Percentiles rank a stretch among this genome's conserved stretches.
Conservation (phyloP, 2,797 vertebrate species). For the Cirrhinus molitorella region DNA sequence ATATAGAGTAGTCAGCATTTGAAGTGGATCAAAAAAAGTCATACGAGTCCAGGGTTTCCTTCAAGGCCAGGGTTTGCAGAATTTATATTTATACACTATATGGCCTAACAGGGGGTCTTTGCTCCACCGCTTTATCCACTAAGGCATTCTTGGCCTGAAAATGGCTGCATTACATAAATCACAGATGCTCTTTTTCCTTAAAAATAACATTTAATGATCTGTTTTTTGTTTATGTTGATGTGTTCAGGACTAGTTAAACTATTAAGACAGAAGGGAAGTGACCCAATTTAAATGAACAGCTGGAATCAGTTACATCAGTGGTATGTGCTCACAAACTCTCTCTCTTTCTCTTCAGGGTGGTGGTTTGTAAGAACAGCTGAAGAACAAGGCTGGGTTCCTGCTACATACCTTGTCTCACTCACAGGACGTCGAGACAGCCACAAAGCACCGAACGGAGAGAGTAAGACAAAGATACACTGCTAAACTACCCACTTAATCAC, state of each 20-base stretch:
- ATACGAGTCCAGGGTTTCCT: too few species aligned
- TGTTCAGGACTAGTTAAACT: background rate
- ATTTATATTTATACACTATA: background rate
- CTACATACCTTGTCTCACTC: slow-evolving; percentile 94
- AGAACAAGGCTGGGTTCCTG: slow-evolving; percentile 98
- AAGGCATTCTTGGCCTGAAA: background rate
- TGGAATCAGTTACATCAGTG: slow-evolving; percentile 49
- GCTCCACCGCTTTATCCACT: background rate
- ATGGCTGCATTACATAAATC: background rate
- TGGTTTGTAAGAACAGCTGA: slow-evolving; percentile 98
- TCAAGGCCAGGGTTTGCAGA: background rate
- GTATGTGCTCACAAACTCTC: slow-evolving; percentile 41
- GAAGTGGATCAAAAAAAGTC: too few species aligned
- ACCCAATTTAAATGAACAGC: slow-evolving; percentile 48
- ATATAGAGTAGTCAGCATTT: too few species aligned
- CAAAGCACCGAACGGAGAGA: slow-evolving; percentile 92
- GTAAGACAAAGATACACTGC: slow-evolving; percentile 73
- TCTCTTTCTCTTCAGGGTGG: slow-evolving; percentile 83
- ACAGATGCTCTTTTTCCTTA: background rate
- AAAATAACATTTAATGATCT: background rate
- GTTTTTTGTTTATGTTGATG: background rate
- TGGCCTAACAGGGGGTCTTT: background rate
- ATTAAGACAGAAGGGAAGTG: slow-evolving; percentile 29
- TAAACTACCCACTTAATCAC: slow-evolving; percentile 8
- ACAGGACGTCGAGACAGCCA: slow-evolving; percentile 92